Evolutionary conservation across 2,113 vertebrate species (phyloP).

Genomic region (Mus pahari): DNA sequence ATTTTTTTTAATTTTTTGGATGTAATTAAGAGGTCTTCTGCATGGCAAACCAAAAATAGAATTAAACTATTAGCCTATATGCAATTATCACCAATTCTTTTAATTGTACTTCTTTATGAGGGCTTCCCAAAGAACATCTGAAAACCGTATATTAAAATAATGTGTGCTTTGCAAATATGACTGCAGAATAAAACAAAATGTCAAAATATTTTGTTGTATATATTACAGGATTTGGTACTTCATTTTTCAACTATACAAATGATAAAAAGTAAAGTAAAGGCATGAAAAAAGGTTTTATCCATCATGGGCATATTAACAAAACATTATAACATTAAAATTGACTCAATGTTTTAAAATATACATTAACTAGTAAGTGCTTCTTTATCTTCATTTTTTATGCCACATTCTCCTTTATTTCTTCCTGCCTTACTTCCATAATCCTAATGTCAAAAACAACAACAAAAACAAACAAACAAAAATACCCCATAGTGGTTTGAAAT

Average conservation of each 20-base stretch:
- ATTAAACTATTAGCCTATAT: constrained; percentile 15
- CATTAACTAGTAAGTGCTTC: neutral
- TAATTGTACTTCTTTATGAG: neutral
- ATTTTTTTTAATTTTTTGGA: neutral
- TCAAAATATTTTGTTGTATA: neutral
- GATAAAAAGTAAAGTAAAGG: neutral
- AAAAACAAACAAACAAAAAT: too few relatives aligned
- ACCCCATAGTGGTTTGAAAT: neutral
- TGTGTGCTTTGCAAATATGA: neutral
- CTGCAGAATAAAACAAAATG: neutral
- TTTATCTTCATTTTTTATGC: neutral
- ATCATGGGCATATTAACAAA: neutral
- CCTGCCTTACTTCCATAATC: neutral
- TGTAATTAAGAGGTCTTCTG: neutral
- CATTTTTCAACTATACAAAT: neutral
- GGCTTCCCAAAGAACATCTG: neutral
- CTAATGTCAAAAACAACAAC: neutral
- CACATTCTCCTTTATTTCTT: neutral
- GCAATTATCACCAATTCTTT: neutral
- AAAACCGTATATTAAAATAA: neutral
- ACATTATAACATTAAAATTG: neutral
- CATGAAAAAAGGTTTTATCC: neutral
- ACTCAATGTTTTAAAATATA: neutral
- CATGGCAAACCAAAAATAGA: neutral
- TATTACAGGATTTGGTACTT: neutral